Percentiles rank a stretch among this genome's conserved stretches.
Conservation (phyloP, 2,888 invertebrate species). For the Bursaphelenchus okinawaensis region DNA sequence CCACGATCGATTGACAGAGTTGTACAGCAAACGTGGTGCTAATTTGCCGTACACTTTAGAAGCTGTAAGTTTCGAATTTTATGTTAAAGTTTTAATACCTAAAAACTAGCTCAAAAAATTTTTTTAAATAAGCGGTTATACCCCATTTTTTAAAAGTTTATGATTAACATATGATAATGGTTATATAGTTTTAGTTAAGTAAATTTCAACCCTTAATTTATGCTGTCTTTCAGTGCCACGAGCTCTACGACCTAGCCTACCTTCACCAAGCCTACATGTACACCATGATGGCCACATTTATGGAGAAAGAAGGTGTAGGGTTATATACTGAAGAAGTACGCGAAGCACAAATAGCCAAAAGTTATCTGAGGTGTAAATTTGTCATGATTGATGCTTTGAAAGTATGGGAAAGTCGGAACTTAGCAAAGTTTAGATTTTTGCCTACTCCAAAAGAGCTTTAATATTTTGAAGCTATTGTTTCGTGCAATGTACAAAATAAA, state of each 20-base stretch:
- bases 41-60: background rate
- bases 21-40: background rate
- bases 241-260: constrained; percentile 4
- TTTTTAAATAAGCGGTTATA: too few relatives aligned
- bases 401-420: background rate
- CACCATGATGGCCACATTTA: constrained; percentile 1
- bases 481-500: too few relatives aligned
- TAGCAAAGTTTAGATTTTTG: background rate
- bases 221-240: background rate
- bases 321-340: background rate
- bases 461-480: too few relatives aligned
- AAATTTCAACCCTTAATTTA: background rate
- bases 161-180: too few relatives aligned
- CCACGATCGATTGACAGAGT: background rate
- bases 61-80: background rate
- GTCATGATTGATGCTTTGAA: background rate
- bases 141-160: too few relatives aligned
- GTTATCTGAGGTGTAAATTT: constrained; percentile 2
- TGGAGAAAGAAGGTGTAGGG: background rate
- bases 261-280: background rate
- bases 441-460: too few relatives aligned
- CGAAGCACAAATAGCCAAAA: constrained; percentile 8
- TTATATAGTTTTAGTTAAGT: too few relatives aligned
- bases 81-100: too few relatives aligned
- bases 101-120: too few relatives aligned